Evolutionary conservation across 1,140 invertebrate species (phyloP).

Genomic region (Lordiphosa mommai): DNA sequence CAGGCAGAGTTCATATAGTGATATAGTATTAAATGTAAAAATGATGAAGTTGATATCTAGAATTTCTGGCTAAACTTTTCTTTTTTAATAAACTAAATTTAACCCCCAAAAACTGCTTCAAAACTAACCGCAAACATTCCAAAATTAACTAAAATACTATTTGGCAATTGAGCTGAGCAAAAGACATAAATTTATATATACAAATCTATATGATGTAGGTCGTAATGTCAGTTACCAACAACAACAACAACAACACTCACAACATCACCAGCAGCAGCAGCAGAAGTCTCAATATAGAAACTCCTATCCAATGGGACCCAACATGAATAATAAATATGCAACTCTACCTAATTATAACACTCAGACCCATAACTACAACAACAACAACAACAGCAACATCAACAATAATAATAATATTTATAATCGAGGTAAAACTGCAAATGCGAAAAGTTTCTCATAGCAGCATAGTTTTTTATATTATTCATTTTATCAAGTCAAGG

Average conservation of each 20-base stretch:
- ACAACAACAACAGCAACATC: constrained; percentile 34
- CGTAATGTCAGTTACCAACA: constrained; percentile 65
- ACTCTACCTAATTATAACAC: constrained; percentile 53
- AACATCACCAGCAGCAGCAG: constrained; percentile 35
- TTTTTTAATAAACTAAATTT: too few species aligned
- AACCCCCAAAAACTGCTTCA: too few species aligned
- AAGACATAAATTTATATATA: neutral
- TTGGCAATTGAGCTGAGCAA: neutral
- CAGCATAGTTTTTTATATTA: constrained; percentile 30
- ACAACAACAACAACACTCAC: constrained; percentile 33
- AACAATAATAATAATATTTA: constrained; percentile 54
- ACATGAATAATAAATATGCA: constrained; percentile 22
- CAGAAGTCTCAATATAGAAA: constrained; percentile 70
- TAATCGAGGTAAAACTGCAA: constrained; percentile 62
- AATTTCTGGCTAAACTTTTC: too few species aligned
- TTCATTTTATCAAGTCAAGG: constrained; percentile 7
- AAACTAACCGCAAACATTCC: too few species aligned
- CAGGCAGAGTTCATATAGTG: too few species aligned
- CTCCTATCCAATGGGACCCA: constrained; percentile 56
- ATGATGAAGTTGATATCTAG: neutral
- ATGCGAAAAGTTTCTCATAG: constrained; percentile 15
- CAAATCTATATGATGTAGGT: constrained; percentile 38
- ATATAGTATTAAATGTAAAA: neutral
- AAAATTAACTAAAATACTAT: neutral
- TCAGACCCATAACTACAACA: constrained; percentile 49